Evolutionary conservation across 2,888 invertebrate genomes (phyloP).

Genomic region (Plagodis dolabraria): DNA sequence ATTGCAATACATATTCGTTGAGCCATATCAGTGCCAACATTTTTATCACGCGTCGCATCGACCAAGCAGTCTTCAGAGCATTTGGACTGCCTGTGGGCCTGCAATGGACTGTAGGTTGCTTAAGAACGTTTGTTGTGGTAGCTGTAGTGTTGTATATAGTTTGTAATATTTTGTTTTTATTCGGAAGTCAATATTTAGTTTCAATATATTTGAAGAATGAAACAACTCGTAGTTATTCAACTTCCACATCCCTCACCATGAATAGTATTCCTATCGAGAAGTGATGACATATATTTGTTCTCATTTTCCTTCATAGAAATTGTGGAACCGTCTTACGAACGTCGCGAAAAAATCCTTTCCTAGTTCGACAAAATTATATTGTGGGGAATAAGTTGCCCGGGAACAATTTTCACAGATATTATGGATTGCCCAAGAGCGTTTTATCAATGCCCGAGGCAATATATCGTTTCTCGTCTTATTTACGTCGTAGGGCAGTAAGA

Average conservation of each 20-base stretch:
- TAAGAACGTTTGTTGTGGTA: too few relatives aligned
- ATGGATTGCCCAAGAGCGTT: constrained; percentile 57
- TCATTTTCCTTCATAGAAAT: constrained; percentile 25
- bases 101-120: too few relatives aligned
- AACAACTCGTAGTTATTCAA: neutral
- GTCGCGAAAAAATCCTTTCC: constrained; percentile 4
- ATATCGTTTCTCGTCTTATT: constrained; percentile 51
- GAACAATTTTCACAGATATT: constrained; percentile 59
- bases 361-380: constrained; percentile 52
- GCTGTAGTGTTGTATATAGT: too few relatives aligned
- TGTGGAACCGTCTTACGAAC: constrained; percentile 3
- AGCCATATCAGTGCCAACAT: too few relatives aligned
- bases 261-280: neutral
- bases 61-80: too few relatives aligned
- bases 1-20: too few relatives aligned
- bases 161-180: too few relatives aligned
- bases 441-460: constrained; percentile 62
- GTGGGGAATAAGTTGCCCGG: constrained; percentile 47
- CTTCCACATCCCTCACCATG: neutral
- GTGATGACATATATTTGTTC: neutral
- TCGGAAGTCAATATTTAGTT: neutral
- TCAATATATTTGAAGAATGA: neutral
- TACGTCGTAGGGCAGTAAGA: constrained; percentile 11
- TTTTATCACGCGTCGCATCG: too few relatives aligned
- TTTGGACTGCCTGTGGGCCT: too few relatives aligned